Percentiles rank a stretch among this genome's conserved stretches.
These are phyloP conservation scores for Halictus quadricinctus DNA, from an alignment of 2,888 invertebrate species.

Conservation along the genomic window DNA sequence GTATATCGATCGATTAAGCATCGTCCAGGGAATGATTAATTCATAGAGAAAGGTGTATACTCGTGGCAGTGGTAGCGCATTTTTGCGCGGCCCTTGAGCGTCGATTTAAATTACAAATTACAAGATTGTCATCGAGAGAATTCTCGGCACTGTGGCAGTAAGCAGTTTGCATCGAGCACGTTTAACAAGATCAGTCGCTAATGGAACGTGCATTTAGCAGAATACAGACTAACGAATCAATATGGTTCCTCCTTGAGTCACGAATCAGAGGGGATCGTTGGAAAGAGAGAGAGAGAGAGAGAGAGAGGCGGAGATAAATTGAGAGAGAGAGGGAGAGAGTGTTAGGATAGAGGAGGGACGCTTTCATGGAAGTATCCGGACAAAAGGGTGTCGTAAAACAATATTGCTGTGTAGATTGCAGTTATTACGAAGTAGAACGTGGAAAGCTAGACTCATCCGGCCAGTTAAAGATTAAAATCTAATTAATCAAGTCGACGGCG, in stretches of 20 bases:
- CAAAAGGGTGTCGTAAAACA: conserved; percentile 51
- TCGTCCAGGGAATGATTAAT: neutral
- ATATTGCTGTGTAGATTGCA: conserved; percentile 55
- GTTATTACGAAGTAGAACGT: conserved; percentile 56
- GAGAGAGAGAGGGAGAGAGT: neutral
- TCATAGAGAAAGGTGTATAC: neutral
- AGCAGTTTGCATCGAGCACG: conserved; percentile 10
- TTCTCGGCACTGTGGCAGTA: neutral
- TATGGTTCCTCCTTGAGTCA: conserved; percentile 19
- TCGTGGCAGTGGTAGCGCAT: neutral
- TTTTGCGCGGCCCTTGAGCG: neutral
- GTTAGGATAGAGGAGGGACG: neutral
- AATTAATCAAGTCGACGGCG: conserved; percentile 66
- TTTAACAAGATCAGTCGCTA: conserved; percentile 27
- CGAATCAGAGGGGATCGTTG: conserved; percentile 20
- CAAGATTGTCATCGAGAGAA: neutral
- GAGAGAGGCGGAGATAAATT: too few relatives aligned
- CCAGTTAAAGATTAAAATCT: conserved; percentile 67
- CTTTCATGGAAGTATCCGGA: conserved; percentile 25
- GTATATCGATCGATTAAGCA: neutral
- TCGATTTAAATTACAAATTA: conserved; percentile 7
- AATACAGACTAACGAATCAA: conserved; percentile 39
- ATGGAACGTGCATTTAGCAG: conserved; percentile 30
- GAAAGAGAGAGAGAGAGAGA: neutral
- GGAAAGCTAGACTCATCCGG: conserved; percentile 49